phyloP scores from a whole-genome alignment of 2,797 vertebrate genomes.

The Parauchenoglanis ngamensis region DNA sequence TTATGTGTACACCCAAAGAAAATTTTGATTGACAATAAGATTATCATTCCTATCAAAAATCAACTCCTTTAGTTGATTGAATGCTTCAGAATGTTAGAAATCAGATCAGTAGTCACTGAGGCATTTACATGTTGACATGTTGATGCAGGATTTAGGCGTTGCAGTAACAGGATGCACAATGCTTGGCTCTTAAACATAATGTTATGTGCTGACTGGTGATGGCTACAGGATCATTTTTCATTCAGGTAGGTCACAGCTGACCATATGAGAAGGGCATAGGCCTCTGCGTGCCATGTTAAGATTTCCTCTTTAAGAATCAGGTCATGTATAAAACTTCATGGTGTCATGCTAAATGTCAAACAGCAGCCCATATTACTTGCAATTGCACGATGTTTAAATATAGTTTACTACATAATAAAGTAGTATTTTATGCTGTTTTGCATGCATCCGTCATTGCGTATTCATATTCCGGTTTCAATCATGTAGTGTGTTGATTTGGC shows the following conservation, averaged over 20 bases:
- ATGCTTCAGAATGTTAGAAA: not conserved
- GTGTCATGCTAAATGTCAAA: slow-evolving; percentile 11
- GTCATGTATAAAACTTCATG: not conserved
- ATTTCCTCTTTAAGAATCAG: slow-evolving; percentile 1
- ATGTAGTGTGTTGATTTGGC: not conserved
- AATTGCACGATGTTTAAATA: not conserved
- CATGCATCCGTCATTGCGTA: not conserved
- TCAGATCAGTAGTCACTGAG: not conserved
- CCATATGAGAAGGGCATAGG: not conserved
- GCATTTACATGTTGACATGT: not conserved
- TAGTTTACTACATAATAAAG: not conserved
- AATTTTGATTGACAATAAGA: too few relatives aligned
- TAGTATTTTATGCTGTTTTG: not conserved
- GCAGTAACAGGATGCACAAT: not conserved
- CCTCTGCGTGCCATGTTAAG: not conserved
- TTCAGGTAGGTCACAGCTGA: slow-evolving; percentile 12
- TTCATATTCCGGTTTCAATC: not conserved
- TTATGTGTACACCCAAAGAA: not conserved
- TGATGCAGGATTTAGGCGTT: not conserved
- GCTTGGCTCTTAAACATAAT: not conserved
- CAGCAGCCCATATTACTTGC: not conserved
- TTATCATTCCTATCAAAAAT: not conserved
- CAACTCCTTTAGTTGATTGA: not conserved
- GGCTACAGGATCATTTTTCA: not conserved
- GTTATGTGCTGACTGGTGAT: not conserved